phyloP scores from a whole-genome alignment of 2,113 vertebrate species.

The Nibea albiflora region DNA sequence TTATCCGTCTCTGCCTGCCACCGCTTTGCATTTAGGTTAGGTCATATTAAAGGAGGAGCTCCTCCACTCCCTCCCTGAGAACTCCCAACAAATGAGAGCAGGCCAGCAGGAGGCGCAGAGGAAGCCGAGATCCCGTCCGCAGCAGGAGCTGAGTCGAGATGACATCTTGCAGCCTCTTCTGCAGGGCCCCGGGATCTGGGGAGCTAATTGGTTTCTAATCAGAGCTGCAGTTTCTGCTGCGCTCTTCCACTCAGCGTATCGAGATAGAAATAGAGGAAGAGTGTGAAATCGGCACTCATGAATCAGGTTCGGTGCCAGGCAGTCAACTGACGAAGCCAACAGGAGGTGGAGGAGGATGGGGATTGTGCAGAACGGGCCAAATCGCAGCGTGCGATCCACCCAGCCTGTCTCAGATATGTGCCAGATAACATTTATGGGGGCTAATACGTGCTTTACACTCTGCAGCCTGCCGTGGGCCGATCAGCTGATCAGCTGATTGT shows the following conservation, averaged over 20 bases:
- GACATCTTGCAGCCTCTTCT: constrained; percentile 47
- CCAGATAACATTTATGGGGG: constrained; percentile 66
- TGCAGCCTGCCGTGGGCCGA: constrained; percentile 6
- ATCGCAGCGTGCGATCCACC: constrained; percentile 57
- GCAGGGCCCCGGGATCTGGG: constrained; percentile 43
- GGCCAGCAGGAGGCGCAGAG: constrained; percentile 10
- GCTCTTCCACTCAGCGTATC: constrained; percentile 42
- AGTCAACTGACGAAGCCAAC: constrained; percentile 54
- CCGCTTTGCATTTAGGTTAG: constrained; percentile 49
- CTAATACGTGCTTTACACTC: constrained; percentile 52
- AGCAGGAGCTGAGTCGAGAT: constrained; percentile 30
- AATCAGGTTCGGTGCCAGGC: constrained; percentile 58
- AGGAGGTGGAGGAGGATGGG: constrained; percentile 54
- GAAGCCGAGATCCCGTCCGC: constrained; percentile 23
- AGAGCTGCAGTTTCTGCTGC: constrained; percentile 48
- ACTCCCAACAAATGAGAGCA: constrained; percentile 42
- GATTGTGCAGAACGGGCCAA: constrained; percentile 53
- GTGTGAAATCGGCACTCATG: constrained; percentile 63
- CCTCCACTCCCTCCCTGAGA: constrained; percentile 32
- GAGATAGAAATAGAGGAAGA: constrained; percentile 54
- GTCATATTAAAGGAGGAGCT: constrained; percentile 37
- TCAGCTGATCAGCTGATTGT: constrained; percentile 10
- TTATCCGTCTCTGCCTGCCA: constrained; percentile 33
- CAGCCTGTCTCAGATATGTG: constrained; percentile 63
- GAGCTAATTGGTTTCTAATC: constrained; percentile 78